Evolutionary conservation across 2,888 invertebrate genomes (phyloP), one percentile per base, ranked within the genome.

Genomic region (Dilophus febrilis): DNA sequence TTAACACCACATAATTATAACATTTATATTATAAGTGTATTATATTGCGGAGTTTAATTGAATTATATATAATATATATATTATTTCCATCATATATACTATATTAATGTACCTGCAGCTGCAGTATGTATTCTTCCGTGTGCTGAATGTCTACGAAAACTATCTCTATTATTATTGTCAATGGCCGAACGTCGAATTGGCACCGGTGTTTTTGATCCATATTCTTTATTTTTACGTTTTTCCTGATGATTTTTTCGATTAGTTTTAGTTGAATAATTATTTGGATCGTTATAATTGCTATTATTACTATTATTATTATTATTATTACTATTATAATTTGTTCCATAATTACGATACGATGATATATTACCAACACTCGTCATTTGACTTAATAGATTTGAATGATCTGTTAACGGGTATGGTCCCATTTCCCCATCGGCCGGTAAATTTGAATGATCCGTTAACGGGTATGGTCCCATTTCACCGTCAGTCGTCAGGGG

Each of bases 341-440:
- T 56, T 35, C 40, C 40, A 40, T 40, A 40, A 49, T 61, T 60
- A 37, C 49, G 49, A 53, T 58, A 61, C 45, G 58, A 51, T 40
- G 56, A 48, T 45, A 54, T 50, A 48, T 56, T 49, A 45, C 52
- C 55, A 48, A 57, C 54, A 51, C 52, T 37, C 17, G 33, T 55
- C 47, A 53, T 53, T 45, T 51, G 56, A 49, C 60, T 59, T 59
- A 63, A 54, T 38, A 50, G 45, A 51, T 63, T 63, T 48, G 60
- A 59, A 57, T 60, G 60, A 56, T 63, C 50, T 40, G 45, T 61
- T 51, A 62, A 55, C 46, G 63, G 63, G 56, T 62, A 63, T 48
- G 62, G 61, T 53, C 62, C 62, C 61, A 62, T 62, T 56, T 63
- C 61, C 60, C 62, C 63, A 61, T 61, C 59, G 57, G 59, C 58